Base-by-base conservation (phyloP, 92 coral and sea anemone species). In the Paramuricea clavata region DNA sequence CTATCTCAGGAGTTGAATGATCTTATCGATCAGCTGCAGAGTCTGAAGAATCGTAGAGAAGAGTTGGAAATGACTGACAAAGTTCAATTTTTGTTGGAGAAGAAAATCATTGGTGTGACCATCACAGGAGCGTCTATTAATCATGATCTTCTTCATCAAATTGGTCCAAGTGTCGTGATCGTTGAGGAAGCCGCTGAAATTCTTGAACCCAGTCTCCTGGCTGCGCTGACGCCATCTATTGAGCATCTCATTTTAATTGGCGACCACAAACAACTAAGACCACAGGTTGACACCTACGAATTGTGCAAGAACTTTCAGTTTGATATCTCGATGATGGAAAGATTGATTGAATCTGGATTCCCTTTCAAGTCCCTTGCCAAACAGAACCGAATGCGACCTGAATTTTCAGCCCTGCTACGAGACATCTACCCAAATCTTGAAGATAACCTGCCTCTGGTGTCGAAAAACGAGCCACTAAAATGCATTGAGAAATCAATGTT, bases 151-250 rank as follows among this genome's bases (percentile, higher is more conserved):
- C 35, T 90, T 27, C 91, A 90, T 73, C 50, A 49, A 6, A 30
- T 90, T 30, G 76, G 83, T 13, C 91, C 93, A 7, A 70, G 71
- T 39, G 81, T 90, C 56, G 88, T 82, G 21, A 90, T 90, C 16
- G 93, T 90, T 41, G 93, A 90, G 81, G 93, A 90, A 83, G 93
- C 93, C 85, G 93, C 93, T 86, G 91, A 90, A 28, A 90, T 90
- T 36, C 78, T 90, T 8, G 93, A 90, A 74, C 85, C 91, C 25
- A 90, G 87, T 78, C 77, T 83, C 59, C 81, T 90, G 25, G 87
- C 93, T 22, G 83, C 93, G 49, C 74, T 90, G 88, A 90, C 87
- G 43, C 85, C 84, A 68, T 87, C 81, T 81, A 81, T 90, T 67
- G 74, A 90, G 83, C 93, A 90, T 21, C 49, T 90, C 49, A 90